Evolutionary conservation across 2,888 invertebrate genomes (phyloP).

Genomic region (Hedychridium roseum): DNA sequence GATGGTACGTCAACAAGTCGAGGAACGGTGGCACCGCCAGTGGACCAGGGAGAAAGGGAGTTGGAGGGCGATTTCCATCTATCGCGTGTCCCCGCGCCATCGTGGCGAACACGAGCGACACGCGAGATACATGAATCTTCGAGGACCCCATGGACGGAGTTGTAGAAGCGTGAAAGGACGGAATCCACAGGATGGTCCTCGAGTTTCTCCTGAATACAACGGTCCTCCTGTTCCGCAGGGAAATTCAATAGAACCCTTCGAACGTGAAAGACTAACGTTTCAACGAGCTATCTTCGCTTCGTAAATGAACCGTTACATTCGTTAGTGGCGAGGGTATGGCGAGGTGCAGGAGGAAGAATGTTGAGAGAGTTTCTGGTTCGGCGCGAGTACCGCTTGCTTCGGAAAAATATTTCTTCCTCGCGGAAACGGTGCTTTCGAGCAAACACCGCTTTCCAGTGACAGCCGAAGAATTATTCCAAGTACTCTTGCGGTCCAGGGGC

Average conservation of each 20-base stretch:
- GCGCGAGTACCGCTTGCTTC: too few species aligned
- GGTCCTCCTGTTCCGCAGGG: too few species aligned
- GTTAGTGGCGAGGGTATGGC: too few species aligned
- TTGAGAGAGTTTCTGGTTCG: too few species aligned
- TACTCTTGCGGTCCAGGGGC: too few species aligned
- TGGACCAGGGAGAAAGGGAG: background rate
- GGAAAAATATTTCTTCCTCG: too few species aligned
- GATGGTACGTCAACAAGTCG: slow-evolving; percentile 44
- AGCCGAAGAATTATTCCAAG: too few species aligned
- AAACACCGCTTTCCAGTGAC: too few species aligned
- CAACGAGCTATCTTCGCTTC: background rate
- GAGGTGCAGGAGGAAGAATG: too few species aligned
- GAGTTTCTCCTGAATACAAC: background rate
- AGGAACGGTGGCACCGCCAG: slow-evolving; percentile 4
- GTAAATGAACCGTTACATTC: background rate
- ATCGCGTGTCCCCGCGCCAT: slow-evolving; percentile 7
- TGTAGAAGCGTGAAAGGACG: background rate
- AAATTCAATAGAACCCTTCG: too few species aligned
- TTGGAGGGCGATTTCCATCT: slow-evolving; percentile 9
- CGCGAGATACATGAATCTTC: slow-evolving; percentile 1
- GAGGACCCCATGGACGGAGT: background rate
- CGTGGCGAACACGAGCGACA: slow-evolving; percentile 3
- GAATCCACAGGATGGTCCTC: background rate
- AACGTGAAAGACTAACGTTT: background rate
- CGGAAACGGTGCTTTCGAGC: too few species aligned